Conservation (phyloP, 2,888 invertebrate genomes). For the Idaea dimidiata region DNA sequence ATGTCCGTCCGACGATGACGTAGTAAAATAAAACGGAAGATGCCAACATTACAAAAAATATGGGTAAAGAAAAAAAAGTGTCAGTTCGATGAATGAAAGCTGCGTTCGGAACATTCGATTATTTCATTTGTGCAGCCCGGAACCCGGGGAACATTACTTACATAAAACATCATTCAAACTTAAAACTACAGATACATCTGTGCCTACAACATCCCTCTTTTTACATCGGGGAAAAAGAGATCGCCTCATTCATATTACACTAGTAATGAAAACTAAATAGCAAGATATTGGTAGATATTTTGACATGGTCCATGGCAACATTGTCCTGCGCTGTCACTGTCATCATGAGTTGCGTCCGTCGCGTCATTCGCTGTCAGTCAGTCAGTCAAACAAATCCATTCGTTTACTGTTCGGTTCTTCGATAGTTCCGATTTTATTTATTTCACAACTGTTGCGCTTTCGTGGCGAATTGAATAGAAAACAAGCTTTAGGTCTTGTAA, state of each 20-base stretch:
- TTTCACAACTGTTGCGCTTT: constrained; percentile 47
- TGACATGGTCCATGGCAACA: not conserved
- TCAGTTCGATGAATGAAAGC: not conserved
- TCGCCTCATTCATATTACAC: too few relatives aligned
- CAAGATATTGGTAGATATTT: too few relatives aligned
- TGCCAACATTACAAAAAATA: constrained; percentile 4
- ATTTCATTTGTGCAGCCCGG: too few relatives aligned
- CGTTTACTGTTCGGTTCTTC: constrained; percentile 42
- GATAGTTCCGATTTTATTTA: constrained; percentile 53
- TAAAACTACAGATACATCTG: too few relatives aligned
- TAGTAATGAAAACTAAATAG: too few relatives aligned
- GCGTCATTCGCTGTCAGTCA: constrained; percentile 9
- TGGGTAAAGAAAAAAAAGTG: constrained; percentile 1
- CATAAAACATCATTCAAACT: too few relatives aligned
- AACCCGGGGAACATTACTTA: too few relatives aligned
- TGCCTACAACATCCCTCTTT: too few relatives aligned
- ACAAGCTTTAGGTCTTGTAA: constrained; percentile 38
- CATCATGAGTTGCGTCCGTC: not conserved
- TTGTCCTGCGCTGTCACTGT: not conserved
- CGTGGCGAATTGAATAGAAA: constrained; percentile 45
- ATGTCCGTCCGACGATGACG: constrained; percentile 70
- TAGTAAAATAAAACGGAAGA: constrained; percentile 16
- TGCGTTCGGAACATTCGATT: not conserved
- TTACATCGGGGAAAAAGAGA: too few relatives aligned
- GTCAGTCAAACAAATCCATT: constrained; percentile 33